Percentiles rank a stretch among this genome's conserved stretches.
These are phyloP conservation scores for Stegodyphus dumicola DNA, from an alignment of 1,140 invertebrate species.

Conservation along the genomic window DNA sequence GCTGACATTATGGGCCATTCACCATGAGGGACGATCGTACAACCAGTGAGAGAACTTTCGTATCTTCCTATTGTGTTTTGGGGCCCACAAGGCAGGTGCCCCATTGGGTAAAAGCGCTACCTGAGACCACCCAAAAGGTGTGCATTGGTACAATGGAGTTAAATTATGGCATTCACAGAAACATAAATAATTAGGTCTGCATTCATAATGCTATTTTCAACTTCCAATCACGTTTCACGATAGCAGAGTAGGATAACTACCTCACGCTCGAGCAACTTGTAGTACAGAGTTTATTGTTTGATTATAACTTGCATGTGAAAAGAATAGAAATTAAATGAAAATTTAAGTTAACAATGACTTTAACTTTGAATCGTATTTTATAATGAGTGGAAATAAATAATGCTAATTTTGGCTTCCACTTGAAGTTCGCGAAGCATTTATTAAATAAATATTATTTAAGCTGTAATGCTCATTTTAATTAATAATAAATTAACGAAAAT, in stretches of 20 bases:
- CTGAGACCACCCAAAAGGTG: constrained; percentile 57
- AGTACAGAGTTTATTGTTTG: too few relatives aligned
- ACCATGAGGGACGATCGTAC: background rate
- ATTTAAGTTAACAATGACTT: too few relatives aligned
- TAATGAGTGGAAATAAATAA: too few relatives aligned
- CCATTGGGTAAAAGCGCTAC: constrained; percentile 29
- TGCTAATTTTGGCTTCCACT: too few relatives aligned
- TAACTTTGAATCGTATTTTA: too few relatives aligned
- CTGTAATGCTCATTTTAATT: too few relatives aligned
- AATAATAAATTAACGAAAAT: too few relatives aligned
- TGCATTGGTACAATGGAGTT: constrained; percentile 47
- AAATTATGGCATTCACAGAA: background rate
- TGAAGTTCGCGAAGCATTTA: too few relatives aligned
- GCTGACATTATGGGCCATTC: constrained; percentile 12
- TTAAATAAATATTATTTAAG: too few relatives aligned
- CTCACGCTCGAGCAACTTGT: too few relatives aligned
- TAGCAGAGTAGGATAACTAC: background rate
- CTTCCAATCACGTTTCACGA: constrained; percentile 15
- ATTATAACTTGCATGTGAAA: too few relatives aligned
- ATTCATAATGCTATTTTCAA: constrained; percentile 22
- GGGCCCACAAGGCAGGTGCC: background rate
- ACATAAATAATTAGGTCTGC: constrained; percentile 55
- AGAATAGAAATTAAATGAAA: too few relatives aligned
- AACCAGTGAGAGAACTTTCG: constrained; percentile 30
- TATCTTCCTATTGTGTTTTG: constrained; percentile 51